These are phyloP conservation scores for Folsomia manolachei DNA, from an alignment of 2,888 invertebrate species.

Conservation along the genomic window DNA sequence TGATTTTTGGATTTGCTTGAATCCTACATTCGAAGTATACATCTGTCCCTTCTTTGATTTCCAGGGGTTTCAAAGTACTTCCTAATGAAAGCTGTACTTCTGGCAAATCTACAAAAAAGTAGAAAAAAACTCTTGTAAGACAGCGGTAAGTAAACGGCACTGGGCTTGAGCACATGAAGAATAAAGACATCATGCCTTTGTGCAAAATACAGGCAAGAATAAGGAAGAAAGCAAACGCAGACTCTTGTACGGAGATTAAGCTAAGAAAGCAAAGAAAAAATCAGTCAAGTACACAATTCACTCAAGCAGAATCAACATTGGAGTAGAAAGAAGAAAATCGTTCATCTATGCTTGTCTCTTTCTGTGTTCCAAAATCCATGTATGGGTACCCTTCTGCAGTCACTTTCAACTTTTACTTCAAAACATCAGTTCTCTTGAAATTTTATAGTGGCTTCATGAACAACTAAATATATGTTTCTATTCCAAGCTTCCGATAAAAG, in stretches of 20 bases:
- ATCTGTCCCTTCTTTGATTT: conserved; percentile 50
- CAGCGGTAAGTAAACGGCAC: not conserved
- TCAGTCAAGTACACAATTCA: conserved; percentile 17
- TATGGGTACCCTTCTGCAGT: not conserved
- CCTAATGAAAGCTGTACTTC: conserved; percentile 49
- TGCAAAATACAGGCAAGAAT: not conserved
- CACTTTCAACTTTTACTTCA: not conserved
- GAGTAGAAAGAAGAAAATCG: not conserved
- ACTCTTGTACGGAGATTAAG: conserved; percentile 7
- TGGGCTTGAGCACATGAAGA: too few relatives aligned
- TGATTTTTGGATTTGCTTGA: conserved; percentile 43
- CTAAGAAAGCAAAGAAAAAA: conserved; percentile 13
- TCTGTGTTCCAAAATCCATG: not conserved
- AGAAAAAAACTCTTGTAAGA: not conserved
- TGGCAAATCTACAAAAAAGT: conserved; percentile 44
- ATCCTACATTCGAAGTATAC: conserved; percentile 49
- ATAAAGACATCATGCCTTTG: conserved; percentile 3
- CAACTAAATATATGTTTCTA: too few relatives aligned
- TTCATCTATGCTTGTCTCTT: too few relatives aligned
- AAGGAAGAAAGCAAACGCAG: conserved; percentile 9
- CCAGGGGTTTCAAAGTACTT: conserved; percentile 47
- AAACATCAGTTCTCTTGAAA: not conserved
- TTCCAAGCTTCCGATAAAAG: too few relatives aligned
- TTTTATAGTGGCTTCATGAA: not conserved
- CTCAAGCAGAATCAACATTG: conserved; percentile 13